Percentiles rank a stretch among this genome's conserved stretches.
Conservation (phyloP, 92 coral and sea anemone genomes). For the Porites divaricata region DNA sequence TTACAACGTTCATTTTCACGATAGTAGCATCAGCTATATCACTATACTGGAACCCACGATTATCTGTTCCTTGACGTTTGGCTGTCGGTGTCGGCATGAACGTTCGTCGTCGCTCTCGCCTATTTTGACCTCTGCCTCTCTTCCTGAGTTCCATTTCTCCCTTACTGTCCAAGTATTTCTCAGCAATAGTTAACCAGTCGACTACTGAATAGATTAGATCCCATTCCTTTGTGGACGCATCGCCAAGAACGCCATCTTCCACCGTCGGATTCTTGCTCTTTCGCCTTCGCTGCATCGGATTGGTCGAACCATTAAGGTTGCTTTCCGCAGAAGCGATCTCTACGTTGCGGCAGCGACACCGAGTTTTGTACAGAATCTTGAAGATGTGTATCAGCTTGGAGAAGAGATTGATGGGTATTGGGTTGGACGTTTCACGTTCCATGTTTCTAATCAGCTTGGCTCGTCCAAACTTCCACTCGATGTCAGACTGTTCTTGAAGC, state of each 20-base stretch:
- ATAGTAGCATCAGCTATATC: slow-evolving; percentile 18
- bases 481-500: slow-evolving; percentile 87
- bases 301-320: slow-evolving; percentile 10
- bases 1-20: slow-evolving; percentile 56
- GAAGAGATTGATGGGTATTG: slow-evolving; percentile 87
- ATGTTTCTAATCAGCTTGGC: slow-evolving; percentile 94
- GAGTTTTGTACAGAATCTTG: slow-evolving; percentile 63
- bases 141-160: slow-evolving; percentile 47
- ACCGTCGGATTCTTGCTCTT: not conserved
- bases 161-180: slow-evolving; percentile 75
- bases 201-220: slow-evolving; percentile 77
- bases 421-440: slow-evolving; percentile 91
- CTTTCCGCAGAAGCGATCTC: slow-evolving; percentile 62
- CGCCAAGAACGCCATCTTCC: slow-evolving; percentile 39
- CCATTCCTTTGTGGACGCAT: slow-evolving; percentile 38
- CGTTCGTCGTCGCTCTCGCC: not conserved
- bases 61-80: not conserved
- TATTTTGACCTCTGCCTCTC: not conserved
- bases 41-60: not conserved
- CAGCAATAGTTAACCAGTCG: slow-evolving; percentile 78
- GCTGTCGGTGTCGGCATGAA: not conserved
- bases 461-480: slow-evolving; percentile 98
- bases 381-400: slow-evolving; percentile 69
- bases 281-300: slow-evolving; percentile 7
- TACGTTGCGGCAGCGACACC: slow-evolving; percentile 83